Base-by-base conservation (phyloP, 2,113 vertebrate species). In the Nannobrachium achirus region DNA sequence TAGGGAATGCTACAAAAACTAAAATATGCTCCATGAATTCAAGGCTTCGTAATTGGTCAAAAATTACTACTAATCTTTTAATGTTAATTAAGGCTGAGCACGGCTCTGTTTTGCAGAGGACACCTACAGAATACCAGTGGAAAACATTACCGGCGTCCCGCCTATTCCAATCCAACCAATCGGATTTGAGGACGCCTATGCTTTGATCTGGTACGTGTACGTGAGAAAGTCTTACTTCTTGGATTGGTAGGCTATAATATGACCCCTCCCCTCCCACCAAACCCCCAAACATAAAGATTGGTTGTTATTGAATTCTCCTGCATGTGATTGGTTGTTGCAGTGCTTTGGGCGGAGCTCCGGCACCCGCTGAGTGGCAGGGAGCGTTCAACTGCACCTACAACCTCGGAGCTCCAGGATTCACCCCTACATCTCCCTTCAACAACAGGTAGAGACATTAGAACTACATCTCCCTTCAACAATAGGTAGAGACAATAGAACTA, bases 121-220 rank as follows among this genome's bases (percentile, higher is more conserved):
- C 14, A 93, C 93, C 13, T 97, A 93, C 77, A 91, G 94, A 73
- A 94, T 87, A 51, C 56, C 73, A 1, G 45, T 33, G 6, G 50
- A 78, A 14, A 39, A 88, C 10, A 91, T 91, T 38, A 83, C 75
- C 0, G 94, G 93, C 18, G 66, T 94, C 41, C 93, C 94, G 11
- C 94, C 94, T 3, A 94, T 97, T 84, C 95, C 95, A 1, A 88
- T 82, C n/a, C 95, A 96, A 63, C 95, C 95, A 60, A 97, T 97
- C 6, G 94, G 95, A 70, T 97, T 95, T 75, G 89, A 93, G 67
- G 94, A 96, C 53, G 95, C 95, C 1, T 70, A 79, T 51, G 55
- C 0, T 1, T 84, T 97, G n/a, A 96, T 97, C 66, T 95, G 95
- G 95, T 97, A 56, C 85, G 93, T 82, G 55, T 44, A 39, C n/a